Percentiles rank a stretch among this genome's conserved stretches.
These are phyloP conservation scores for Planococcus citri DNA, from an alignment of 1,140 invertebrate genomes.

Conservation along the genomic window DNA sequence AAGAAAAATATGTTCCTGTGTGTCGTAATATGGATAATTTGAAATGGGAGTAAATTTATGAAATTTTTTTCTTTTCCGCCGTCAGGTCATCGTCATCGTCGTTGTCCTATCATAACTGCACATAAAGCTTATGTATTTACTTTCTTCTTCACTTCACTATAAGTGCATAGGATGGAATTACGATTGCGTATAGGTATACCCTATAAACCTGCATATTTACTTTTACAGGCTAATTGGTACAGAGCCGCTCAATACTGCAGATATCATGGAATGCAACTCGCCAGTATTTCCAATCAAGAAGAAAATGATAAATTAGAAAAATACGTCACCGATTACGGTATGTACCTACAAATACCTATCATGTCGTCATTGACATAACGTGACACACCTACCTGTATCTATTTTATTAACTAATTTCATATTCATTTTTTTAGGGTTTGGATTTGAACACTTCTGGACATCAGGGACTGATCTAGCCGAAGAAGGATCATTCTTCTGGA, in stretches of 20 bases:
- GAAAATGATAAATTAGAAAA: constrained; percentile 77
- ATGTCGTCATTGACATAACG: neutral
- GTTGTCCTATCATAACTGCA: neutral
- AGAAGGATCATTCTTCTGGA: constrained; percentile 83
- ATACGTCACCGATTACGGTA: constrained; percentile 67
- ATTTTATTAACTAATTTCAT: neutral
- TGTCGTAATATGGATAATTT: too few species aligned
- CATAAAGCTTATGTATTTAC: too few species aligned
- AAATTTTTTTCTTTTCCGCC: neutral
- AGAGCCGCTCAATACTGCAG: constrained; percentile 79
- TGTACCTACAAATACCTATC: constrained; percentile 29
- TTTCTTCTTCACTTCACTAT: neutral
- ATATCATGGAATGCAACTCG: constrained; percentile 82
- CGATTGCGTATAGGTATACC: too few species aligned
- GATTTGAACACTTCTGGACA: constrained; percentile 84
- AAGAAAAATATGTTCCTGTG: too few species aligned
- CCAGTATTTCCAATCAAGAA: constrained; percentile 73
- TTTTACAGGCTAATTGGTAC: constrained; percentile 77
- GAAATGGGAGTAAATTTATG: constrained; percentile 1
- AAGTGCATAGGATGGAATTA: neutral
- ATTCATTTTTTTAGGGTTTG: constrained; percentile 47
- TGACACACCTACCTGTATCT: neutral
- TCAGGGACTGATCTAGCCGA: constrained; percentile 80
- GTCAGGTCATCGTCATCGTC: neutral
- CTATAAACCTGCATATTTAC: constrained; percentile 22